phyloP scores from a whole-genome alignment of 2,797 vertebrate genomes.

The Geotrypetes seraphini region DNA sequence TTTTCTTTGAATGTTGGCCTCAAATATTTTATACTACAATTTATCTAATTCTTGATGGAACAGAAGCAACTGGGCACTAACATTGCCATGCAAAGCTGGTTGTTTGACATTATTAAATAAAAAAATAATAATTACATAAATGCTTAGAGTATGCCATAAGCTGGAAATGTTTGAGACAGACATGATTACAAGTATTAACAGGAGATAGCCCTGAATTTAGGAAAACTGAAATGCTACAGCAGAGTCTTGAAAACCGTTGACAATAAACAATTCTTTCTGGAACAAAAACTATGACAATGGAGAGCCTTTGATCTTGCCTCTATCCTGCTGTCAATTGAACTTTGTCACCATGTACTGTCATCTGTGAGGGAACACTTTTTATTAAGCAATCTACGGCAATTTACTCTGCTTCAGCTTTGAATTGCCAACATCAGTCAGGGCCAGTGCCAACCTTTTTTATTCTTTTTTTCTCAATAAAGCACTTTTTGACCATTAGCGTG shows the following conservation, averaged over 20 bases:
- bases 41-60: no score
- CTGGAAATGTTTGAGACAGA: constrained; percentile 18
- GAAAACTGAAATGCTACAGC: constrained; percentile 54
- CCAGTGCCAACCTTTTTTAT: constrained; percentile 57
- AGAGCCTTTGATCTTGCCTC: constrained; percentile 81
- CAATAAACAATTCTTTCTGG: constrained; percentile 96
- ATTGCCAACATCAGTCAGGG: constrained; percentile 78
- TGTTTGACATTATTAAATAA: neutral
- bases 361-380: constrained; percentile 79
- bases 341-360: constrained; percentile 94
- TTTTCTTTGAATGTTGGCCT: no score
- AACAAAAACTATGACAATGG: constrained; percentile 93
- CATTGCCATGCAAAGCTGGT: constrained; percentile 2
- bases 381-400: constrained; percentile 92
- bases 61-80: neutral
- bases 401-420: constrained; percentile 85
- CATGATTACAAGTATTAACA: constrained; percentile 39
- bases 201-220: constrained; percentile 30
- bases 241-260: constrained; percentile 75
- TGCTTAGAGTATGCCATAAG: neutral
- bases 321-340: constrained; percentile 89
- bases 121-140: neutral
- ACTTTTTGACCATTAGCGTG: constrained; percentile 49
- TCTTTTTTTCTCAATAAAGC: constrained; percentile 62
- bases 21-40: no score